phyloP scores from a whole-genome alignment of 2,888 invertebrate genomes.

The Emesis castigata region DNA sequence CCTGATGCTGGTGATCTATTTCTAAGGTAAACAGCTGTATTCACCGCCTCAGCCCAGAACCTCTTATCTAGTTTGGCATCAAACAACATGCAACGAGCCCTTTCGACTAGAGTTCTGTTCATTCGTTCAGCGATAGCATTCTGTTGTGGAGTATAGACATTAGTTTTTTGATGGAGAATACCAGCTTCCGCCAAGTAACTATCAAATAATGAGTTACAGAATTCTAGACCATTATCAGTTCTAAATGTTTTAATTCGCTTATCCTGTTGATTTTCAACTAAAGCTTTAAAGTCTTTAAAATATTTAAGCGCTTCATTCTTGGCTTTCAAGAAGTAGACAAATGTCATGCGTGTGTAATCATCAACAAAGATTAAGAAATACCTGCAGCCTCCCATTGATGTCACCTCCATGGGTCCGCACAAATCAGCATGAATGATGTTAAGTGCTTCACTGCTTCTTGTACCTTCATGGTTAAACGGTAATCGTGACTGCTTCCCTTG shows the following conservation, averaged over 20 bases:
- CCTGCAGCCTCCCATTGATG: slow-evolving; percentile 59
- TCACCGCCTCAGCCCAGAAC: slow-evolving; percentile 55
- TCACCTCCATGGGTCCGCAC: slow-evolving; percentile 65
- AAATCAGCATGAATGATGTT: slow-evolving; percentile 69
- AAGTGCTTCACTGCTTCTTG: slow-evolving; percentile 54
- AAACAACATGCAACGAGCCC: slow-evolving; percentile 46
- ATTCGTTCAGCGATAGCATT: slow-evolving; percentile 62
- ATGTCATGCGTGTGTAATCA: slow-evolving; percentile 63
- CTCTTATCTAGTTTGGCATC: slow-evolving; percentile 41
- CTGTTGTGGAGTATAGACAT: slow-evolving; percentile 69
- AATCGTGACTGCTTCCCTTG: slow-evolving; percentile 67
- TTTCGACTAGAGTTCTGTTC: slow-evolving; percentile 41
- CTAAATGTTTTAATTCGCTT: slow-evolving; percentile 61
- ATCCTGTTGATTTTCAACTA: slow-evolving; percentile 68
- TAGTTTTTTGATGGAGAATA: slow-evolving; percentile 69
- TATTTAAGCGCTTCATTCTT: slow-evolving; percentile 65
- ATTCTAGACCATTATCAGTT: slow-evolving; percentile 13
- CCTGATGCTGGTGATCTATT: slow-evolving; percentile 1
- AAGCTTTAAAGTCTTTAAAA: slow-evolving; percentile 63
- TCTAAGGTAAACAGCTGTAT: slow-evolving; percentile 48
- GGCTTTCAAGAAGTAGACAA: slow-evolving; percentile 68
- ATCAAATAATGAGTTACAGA: slow-evolving; percentile 2
- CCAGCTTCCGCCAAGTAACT: slow-evolving; percentile 40
- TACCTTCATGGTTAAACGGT: slow-evolving; percentile 58
- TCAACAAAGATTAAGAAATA: slow-evolving; percentile 71